phyloP scores from a whole-genome alignment of 2,888 invertebrate species.

The Cynaeus angustus region DNA sequence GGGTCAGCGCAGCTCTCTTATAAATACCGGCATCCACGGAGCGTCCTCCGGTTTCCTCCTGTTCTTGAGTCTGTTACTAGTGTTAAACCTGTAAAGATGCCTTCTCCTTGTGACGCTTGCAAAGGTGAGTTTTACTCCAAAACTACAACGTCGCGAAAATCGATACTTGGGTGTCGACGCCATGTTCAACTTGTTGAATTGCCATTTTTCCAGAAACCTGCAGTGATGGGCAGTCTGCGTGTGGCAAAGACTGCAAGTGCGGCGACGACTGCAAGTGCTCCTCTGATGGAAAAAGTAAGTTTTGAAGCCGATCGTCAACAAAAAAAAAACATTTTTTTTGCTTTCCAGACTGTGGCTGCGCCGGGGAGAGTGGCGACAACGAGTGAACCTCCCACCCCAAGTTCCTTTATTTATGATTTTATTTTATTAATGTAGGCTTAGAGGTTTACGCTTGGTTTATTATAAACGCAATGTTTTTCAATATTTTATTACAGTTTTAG shows the following conservation, averaged over 20 bases:
- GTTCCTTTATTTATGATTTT: slow-evolving; percentile 31
- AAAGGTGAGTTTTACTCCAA: slow-evolving; percentile 71
- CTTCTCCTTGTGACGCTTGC: slow-evolving; percentile 75
- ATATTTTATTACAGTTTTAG: slow-evolving; percentile 52
- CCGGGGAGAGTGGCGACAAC: slow-evolving; percentile 19
- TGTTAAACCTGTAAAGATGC: slow-evolving; percentile 69
- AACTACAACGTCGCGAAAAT: slow-evolving; percentile 12
- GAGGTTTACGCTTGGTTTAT: slow-evolving; percentile 23
- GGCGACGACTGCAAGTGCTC: slow-evolving; percentile 76
- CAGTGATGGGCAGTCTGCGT: slow-evolving; percentile 73
- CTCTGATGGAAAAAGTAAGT: slow-evolving; percentile 58
- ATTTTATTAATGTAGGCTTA: slow-evolving; percentile 15
- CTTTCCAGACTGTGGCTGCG: slow-evolving; percentile 45
- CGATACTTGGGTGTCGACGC: slow-evolving; percentile 23
- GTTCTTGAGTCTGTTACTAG: slow-evolving; percentile 21
- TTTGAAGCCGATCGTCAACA: not conserved
- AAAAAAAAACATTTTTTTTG: not conserved
- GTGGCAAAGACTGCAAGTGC: slow-evolving; percentile 75
- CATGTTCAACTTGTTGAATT: slow-evolving; percentile 25
- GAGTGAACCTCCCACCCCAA: slow-evolving; percentile 8
- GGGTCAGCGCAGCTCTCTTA: slow-evolving; percentile 58
- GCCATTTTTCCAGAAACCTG: slow-evolving; percentile 72
- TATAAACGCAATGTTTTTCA: slow-evolving; percentile 14
- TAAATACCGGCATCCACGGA: slow-evolving; percentile 51
- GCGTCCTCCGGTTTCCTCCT: slow-evolving; percentile 34